phyloP scores from a whole-genome alignment of 2,113 vertebrate species.

The Chaenogobius annularis region DNA sequence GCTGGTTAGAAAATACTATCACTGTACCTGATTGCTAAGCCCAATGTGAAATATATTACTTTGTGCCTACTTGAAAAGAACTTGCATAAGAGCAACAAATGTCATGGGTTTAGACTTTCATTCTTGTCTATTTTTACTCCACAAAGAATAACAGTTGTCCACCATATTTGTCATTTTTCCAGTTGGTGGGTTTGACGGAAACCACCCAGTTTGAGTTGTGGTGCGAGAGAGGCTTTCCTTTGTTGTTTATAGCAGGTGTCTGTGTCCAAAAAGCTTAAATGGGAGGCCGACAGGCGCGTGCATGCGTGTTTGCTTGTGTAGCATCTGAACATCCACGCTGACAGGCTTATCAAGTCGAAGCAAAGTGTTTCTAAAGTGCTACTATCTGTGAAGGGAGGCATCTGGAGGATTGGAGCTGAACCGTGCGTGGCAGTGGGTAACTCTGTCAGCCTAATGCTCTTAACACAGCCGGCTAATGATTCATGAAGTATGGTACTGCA shows the following conservation, averaged over 20 bases:
- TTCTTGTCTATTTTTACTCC: neutral
- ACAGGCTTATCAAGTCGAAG: constrained; percentile 40
- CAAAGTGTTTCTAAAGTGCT: constrained; percentile 47
- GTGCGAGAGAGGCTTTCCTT: neutral
- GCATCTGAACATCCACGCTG: constrained; percentile 15
- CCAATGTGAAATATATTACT: too few relatives aligned
- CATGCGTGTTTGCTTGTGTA: neutral
- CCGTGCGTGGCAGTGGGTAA: constrained; percentile 35
- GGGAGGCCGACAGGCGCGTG: constrained; percentile 1
- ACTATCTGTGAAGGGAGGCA: constrained; percentile 41
- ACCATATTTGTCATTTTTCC: neutral
- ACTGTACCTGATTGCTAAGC: too few relatives aligned
- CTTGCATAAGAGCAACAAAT: too few relatives aligned
- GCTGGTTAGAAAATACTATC: too few relatives aligned
- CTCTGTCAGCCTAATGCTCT: constrained; percentile 43
- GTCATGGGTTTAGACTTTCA: too few relatives aligned
- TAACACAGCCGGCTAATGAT: constrained; percentile 43
- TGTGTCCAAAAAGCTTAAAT: constrained; percentile 14
- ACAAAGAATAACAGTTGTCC: neutral
- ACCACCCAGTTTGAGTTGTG: neutral
- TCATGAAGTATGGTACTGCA: constrained; percentile 42
- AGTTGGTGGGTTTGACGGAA: neutral
- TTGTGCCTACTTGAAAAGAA: too few relatives aligned
- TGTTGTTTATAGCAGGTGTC: constrained; percentile 9
- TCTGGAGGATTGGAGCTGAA: constrained; percentile 50